These are phyloP conservation scores for Sitta carolinensis DNA, from an alignment of 2,797 vertebrate species.

Conservation along the genomic window DNA sequence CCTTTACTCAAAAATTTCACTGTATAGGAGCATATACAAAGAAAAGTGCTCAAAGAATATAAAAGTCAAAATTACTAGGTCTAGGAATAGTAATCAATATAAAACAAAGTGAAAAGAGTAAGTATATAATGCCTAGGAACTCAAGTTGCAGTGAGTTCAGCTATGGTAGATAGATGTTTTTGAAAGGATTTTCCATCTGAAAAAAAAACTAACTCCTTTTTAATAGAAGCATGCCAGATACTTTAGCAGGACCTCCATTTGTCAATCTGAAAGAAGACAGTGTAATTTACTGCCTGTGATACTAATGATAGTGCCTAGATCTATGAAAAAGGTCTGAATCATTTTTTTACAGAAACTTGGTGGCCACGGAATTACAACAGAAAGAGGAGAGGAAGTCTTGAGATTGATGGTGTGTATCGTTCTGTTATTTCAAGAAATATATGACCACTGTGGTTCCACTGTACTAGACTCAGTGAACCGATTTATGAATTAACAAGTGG, in stretches of 20 bases:
- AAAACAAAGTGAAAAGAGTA: neutral
- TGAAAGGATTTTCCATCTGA: conserved; percentile 33
- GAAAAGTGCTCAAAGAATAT: neutral
- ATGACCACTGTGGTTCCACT: neutral
- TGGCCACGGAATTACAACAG: neutral
- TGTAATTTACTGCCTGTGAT: conserved; percentile 43
- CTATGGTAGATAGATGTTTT: neutral
- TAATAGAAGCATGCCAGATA: conserved; percentile 25
- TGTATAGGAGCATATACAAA: neutral
- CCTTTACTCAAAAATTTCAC: neutral
- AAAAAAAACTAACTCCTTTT: neutral
- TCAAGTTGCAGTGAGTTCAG: neutral
- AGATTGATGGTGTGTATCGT: neutral
- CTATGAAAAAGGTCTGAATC: conserved; percentile 5
- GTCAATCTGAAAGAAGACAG: conserved; percentile 5
- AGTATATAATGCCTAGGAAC: neutral
- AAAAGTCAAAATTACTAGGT: neutral
- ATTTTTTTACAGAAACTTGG: conserved; percentile 13
- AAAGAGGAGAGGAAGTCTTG: neutral
- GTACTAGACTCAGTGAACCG: neutral
- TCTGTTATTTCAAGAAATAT: neutral
- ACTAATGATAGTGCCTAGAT: conserved; percentile 2
- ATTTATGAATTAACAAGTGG: neutral
- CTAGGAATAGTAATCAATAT: neutral
- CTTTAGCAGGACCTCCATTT: conserved; percentile 50